Conservation (phyloP, 2,113 vertebrate genomes). For the Corythornis vintsioides region DNA sequence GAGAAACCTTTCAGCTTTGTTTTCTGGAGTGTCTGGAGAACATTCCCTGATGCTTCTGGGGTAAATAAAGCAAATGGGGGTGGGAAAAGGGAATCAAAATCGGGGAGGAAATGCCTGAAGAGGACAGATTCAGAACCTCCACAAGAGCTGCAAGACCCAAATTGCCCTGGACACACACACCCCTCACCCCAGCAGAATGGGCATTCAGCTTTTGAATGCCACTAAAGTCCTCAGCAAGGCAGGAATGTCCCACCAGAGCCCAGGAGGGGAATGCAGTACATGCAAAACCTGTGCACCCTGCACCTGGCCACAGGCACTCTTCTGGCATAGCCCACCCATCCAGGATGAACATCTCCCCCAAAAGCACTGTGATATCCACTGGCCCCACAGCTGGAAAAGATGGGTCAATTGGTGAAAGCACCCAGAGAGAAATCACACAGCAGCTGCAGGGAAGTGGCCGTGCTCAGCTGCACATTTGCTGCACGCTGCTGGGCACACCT, state of each 20-base stretch:
- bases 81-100: neutral
- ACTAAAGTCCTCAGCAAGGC: neutral
- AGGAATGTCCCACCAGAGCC: neutral
- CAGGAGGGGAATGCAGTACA: fast-evolving
- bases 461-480: fast-evolving
- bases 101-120: neutral
- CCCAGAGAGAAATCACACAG: fast-evolving
- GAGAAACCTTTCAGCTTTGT: neutral
- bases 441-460: fast-evolving
- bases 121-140: neutral
- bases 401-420: neutral
- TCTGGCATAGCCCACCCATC: fast-evolving
- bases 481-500: neutral
- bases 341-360: fast-evolving
- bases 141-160: neutral
- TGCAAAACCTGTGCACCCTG: neutral
- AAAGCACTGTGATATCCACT: neutral
- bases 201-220: neutral
- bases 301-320: neutral
- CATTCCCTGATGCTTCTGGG: neutral
- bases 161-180: fast-evolving
- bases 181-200: neutral
- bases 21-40: neutral
- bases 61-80: neutral
- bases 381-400: neutral